Percentiles rank a stretch among this genome's conserved stretches.
Evolutionary conservation across 2,888 invertebrate genomes (phyloP).

Genomic region (Tetranychus piercei): DNA sequence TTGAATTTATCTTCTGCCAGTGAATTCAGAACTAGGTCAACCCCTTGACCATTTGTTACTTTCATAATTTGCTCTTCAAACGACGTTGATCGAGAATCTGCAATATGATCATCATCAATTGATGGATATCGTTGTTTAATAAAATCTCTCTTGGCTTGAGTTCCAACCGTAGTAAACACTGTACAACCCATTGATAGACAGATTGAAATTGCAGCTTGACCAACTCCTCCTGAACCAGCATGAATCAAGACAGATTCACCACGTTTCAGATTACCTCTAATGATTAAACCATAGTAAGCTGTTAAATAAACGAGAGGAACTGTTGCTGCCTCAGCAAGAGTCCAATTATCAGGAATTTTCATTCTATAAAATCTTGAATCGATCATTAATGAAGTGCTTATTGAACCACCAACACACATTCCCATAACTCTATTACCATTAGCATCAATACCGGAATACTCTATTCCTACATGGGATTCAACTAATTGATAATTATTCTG

Average conservation of each 20-base stretch:
- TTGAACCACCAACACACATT: constrained; percentile 32
- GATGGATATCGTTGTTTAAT: constrained; percentile 36
- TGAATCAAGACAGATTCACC: constrained; percentile 35
- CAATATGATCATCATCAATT: constrained; percentile 34
- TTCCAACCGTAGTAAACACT: constrained; percentile 36
- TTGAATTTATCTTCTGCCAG: constrained; percentile 39
- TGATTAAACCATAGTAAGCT: constrained; percentile 38
- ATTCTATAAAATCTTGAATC: constrained; percentile 44
- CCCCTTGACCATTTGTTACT: constrained; percentile 35
- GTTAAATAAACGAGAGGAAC: constrained; percentile 36
- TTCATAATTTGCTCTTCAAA: constrained; percentile 37
- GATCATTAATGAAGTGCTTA: constrained; percentile 36
- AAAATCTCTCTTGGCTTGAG: constrained; percentile 30
- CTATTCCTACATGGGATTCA: constrained; percentile 38
- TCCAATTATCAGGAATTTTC: constrained; percentile 33
- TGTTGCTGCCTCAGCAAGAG: constrained; percentile 34
- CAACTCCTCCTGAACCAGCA: constrained; percentile 37
- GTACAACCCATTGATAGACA: constrained; percentile 36
- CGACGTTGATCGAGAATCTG: constrained; percentile 34
- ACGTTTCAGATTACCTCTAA: constrained; percentile 34
- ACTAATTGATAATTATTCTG: constrained; percentile 41
- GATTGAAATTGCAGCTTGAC: constrained; percentile 39
- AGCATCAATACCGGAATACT: constrained; percentile 30
- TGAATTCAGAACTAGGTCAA: constrained; percentile 40
- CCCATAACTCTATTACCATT: constrained; percentile 32